Evolutionary conservation across 2,888 invertebrate genomes (phyloP), one percentile per base, ranked within the genome.

Genomic region (Dryobotodes eremita): DNA sequence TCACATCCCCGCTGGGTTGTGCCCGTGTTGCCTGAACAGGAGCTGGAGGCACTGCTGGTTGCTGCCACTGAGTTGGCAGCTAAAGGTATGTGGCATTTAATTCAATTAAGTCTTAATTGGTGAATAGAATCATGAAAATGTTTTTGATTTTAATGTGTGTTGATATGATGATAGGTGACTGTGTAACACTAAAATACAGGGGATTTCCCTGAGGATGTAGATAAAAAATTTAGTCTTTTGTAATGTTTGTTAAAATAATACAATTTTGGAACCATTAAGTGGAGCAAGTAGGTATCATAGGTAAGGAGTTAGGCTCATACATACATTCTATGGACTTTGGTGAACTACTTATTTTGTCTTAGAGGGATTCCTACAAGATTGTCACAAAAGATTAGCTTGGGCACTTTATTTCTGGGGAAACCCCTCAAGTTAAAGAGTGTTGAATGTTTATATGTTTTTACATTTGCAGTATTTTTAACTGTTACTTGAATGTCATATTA

Each of bases 1-100:
- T 99, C 99, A 90, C 98, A 98, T 96, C 98, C 99, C 80, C 97
- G 99, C 91, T 99, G 99, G 99, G 99, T 99, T 84, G 99, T 99
- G 73, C 99, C 99, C 57, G 99, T 99, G 74, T 96, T 99, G 92
- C 99, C 99, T 20, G 99, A 99, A 91, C 99, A 99, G 96, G 99
- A 99, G 95, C 96, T 99, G 90, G 99, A 99, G 96, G 98, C 98
- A 91, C 97, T 99, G 88, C 97, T 99, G 85, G 98, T 98, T 95
- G 98, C 99, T 89, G 98, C 99, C 87, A 99, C 99, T 89, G 98
- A 98, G 90, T 97, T 99, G 86, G 98, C 99, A 92, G 97, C 97
- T 93, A 98, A 98, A 97, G 99, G 99, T 98, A 94, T 90, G 92
- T 77, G 31, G 7, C 42, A 79, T 59, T 72, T 71, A 50, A 61